Percentiles rank a stretch among this genome's conserved stretches.
Conservation (phyloP, 2,888 invertebrate genomes). For the Drosophila fungiperda region DNA sequence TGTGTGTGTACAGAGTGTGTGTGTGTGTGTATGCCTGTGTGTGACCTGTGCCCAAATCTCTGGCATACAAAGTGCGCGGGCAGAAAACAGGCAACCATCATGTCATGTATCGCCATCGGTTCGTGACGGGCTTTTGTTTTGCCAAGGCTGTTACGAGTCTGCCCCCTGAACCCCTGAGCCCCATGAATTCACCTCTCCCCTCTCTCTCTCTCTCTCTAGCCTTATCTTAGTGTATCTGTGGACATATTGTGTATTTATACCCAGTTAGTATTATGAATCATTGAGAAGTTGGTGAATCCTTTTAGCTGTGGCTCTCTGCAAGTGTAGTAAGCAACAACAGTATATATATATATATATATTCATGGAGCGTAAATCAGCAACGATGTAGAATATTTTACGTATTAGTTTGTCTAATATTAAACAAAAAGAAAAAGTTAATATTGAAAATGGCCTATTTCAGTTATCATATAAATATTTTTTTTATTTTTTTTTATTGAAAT, state of each 20-base stretch:
- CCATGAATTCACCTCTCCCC: background rate
- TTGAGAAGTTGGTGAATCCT: background rate
- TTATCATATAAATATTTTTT: background rate
- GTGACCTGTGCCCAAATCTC: conserved; percentile 52
- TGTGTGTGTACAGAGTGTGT: conserved; percentile 22
- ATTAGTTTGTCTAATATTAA: background rate
- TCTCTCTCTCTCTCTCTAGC: background rate
- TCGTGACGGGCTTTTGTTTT: conserved; percentile 69
- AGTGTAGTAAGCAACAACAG: background rate
- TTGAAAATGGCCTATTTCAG: background rate
- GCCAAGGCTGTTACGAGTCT: conserved; percentile 42
- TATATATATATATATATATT: background rate
- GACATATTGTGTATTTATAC: conserved; percentile 2
- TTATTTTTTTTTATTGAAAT: too few relatives aligned
- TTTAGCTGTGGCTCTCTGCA: background rate
- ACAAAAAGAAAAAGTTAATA: background rate
- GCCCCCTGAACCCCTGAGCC: background rate
- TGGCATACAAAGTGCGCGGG: conserved; percentile 24
- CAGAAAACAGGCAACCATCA: conserved; percentile 33
- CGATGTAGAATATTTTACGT: background rate
- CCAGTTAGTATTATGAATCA: background rate
- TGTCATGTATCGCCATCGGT: conserved; percentile 61
- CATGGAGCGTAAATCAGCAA: background rate
- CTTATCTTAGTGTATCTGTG: background rate
- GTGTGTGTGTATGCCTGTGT: conserved; percentile 30